Evolutionary conservation across 1,140 invertebrate genomes (phyloP), one percentile per base, ranked within the genome.

Genomic region (Drosophila equinoxialis): DNA sequence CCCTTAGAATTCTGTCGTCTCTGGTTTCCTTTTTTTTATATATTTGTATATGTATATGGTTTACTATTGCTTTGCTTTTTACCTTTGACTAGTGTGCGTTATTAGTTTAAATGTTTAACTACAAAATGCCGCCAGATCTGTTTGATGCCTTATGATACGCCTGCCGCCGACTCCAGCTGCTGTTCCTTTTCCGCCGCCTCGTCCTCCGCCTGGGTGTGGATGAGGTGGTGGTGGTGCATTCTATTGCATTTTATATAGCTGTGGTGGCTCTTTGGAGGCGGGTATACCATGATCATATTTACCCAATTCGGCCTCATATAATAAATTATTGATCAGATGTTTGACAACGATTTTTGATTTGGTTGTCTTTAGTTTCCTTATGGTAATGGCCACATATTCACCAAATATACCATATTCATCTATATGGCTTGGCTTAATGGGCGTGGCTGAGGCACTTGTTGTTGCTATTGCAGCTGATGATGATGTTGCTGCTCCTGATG

Each of bases 281-380:
- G 90, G 85, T 74, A 91, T 91, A 42, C 90, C 90, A 30, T 91
- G 87, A 68, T 91, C 90, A n/a, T 91, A 91, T 26, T 90, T 91
- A 6, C 90, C 90, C 76, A 91, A 54, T 71, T 91, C 90, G 14
- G 90, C 90, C 60, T 91, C 90, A 26, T 91, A 91, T 1, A 91
- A 70, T 51, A 91, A 66, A 64, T 91, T 91, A 41, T 91, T 91
- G 58, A 91, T 91, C 61, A 91, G 67, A 55, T 91, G 90, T 61
- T 91, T 91, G 14, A 91, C 85, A 41, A 90, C 90, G 6, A 91
- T 91, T 72, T 91, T 91, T 11, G 90, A 89, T 67, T 91, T 91
- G 33, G 87, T 71, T 4, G 90, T 91, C 74, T 91, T 91, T 26
- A 91, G 69, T 26, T 91, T 91, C 17, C 90, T 79, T 81, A 91